A percentile compares a stretch with the other conserved stretches of the same genome.
Conservation (phyloP, 1,140 invertebrate species). For the Scylla paramamosain region DNA sequence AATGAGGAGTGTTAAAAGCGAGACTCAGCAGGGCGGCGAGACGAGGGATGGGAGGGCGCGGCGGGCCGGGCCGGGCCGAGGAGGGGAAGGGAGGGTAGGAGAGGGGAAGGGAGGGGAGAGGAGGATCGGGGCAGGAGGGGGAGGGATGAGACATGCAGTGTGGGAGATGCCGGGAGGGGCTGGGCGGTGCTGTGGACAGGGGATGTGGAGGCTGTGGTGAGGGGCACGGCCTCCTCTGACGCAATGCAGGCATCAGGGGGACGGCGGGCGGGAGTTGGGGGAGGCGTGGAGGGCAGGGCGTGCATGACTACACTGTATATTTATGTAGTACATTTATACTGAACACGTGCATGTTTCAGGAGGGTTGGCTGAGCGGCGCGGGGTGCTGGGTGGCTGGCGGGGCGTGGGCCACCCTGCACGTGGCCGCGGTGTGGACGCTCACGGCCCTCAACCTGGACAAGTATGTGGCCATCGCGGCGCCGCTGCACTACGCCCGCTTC, state of each 20-base stretch:
- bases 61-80: not conserved
- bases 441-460: conserved; percentile 89
- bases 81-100: no score
- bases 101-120: not conserved
- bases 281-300: no score
- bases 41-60: not conserved
- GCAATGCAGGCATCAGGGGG: no score
- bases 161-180: not conserved
- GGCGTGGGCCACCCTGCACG: conserved; percentile 85
- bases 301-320: no score
- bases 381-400: conserved; percentile 73
- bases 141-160: not conserved
- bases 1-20: not conserved
- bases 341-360: conserved; percentile 78
- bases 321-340: no score
- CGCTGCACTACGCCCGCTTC: conserved; percentile 86
- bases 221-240: no score
- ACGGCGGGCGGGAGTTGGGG: no score
- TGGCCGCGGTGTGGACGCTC: conserved; percentile 89
- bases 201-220: not conserved
- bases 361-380: conserved; percentile 79
- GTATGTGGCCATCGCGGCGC: conserved; percentile 88
- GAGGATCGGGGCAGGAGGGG: not conserved
- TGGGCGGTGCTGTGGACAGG: no score
- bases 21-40: not conserved